Evolutionary conservation across 2,888 invertebrate species (phyloP), one percentile per base, ranked within the genome.

Genomic region (Urechis unicinctus): DNA sequence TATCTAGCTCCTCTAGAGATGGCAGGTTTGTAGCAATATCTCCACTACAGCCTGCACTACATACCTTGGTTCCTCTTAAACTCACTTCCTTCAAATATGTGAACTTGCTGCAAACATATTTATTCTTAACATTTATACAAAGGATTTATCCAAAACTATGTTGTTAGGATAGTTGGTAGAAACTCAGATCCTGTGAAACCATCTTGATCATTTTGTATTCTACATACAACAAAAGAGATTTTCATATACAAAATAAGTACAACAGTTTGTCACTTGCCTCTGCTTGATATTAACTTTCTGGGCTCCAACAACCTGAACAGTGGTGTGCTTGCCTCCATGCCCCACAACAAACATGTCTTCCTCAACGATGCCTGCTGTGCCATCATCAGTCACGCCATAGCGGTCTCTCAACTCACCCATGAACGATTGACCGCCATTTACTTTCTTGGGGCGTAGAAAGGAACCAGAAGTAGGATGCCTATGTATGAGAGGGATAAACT

Each of bases 231-330:
- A n/a, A n/a, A n/a, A n/a, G n/a, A n/a, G n/a, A n/a, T n/a, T n/a
- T n/a, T n/a, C n/a, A n/a, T n/a, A n/a, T n/a, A n/a, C n/a, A n/a
- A n/a, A n/a, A n/a, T n/a, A n/a, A n/a, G n/a, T 36, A 13, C 9
- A 17, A 36, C 17, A 36, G 9, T 36, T 36, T 36, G 9, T 17
- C 36, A 9, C 9, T 9, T 72, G 81, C 79, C 82, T 82, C 71
- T 86, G 86, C 66, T 83, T 82, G 26, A 81, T 80, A 41, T 83
- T 84, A 52, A 92, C 85, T 79, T 90, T 89, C 60, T 91, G 88
- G 79, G 93, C 89, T 17, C 94, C 94, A 53, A 94, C 90, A 81
- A 93, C 85, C 78, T 92, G 88, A 52, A 94, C 85, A 62, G 89
- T 85, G 0, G 83, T 68, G 29, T 61, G 62, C 50, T 68, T 61